Evolutionary conservation across 2,113 vertebrate genomes (phyloP).

Genomic region (Boulengeromyrus knoepffleri): DNA sequence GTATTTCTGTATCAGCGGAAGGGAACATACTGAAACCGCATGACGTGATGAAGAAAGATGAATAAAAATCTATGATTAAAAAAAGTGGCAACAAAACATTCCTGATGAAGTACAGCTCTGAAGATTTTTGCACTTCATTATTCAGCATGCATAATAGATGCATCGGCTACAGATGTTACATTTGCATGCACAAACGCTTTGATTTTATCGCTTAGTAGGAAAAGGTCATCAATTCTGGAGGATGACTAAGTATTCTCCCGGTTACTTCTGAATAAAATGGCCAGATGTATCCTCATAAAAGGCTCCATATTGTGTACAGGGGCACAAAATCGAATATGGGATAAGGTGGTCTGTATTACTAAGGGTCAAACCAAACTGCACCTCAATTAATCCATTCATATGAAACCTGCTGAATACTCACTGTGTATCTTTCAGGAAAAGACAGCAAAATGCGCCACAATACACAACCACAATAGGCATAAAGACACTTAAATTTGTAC

Average conservation of each 20-base stretch:
- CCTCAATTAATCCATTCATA: neutral
- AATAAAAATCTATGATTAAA: neutral
- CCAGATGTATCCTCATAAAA: neutral
- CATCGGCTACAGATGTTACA: neutral
- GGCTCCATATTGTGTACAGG: neutral
- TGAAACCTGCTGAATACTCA: neutral
- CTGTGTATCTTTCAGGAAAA: neutral
- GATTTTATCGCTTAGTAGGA: neutral
- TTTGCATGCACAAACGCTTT: neutral
- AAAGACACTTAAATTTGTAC: neutral
- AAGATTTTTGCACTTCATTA: neutral
- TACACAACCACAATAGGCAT: neutral
- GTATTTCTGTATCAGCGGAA: neutral
- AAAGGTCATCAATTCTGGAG: neutral
- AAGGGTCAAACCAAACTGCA: neutral
- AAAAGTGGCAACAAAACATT: neutral
- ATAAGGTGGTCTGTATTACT: neutral
- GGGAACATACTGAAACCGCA: neutral
- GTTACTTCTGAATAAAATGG: neutral
- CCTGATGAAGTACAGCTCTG: neutral
- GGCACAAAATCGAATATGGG: neutral
- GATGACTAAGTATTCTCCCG: neutral
- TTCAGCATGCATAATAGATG: neutral
- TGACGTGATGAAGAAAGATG: neutral
- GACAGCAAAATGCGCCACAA: neutral